Base-by-base conservation (phyloP, 2,888 invertebrate genomes). In the Octodonta nipae region DNA sequence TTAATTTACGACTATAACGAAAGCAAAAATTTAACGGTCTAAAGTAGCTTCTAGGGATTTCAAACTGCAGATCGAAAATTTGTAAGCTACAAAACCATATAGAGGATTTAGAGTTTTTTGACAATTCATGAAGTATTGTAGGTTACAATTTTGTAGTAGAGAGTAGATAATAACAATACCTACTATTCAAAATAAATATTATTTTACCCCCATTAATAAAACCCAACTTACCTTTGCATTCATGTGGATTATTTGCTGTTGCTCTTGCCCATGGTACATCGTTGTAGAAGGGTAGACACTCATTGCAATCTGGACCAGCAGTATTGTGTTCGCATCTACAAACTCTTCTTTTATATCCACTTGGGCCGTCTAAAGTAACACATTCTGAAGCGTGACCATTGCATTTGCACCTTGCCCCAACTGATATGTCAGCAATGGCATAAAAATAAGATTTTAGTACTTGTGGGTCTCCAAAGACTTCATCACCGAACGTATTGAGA, bases 351-450 rank as follows among this genome's bases (percentile, higher is more conserved):
- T 22, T 22, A n/a, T 11, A 22, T 11, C 3, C 11, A 3, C 4
- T 4, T n/a, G 22, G 3, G 4, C 22, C 12, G 10, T 15, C 20
- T 3, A 12, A 2, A 36, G 74, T 74, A 27, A 68, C 60, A 55
- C 98, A 98, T 54, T 84, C 78, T 15, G 84, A 84, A 3, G 96
- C 93, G 60, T 98, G 98, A 0, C 98, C 98, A 55, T 98, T 96
- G 63, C 98, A 98, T 60, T 95, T 93, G 66, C 98, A 98, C 44
- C 96, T 69, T 0, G 84, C 85, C 3, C 85, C 85, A 3, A 85
- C 82, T 0, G 81, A 78, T 28, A 86, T 73, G 53, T 85, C 85
- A 1, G 82, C 79, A 35, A 86, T 86, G 46, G 95, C 96, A 64
- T 95, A 98, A 70, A 91, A 98, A 58, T 99, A 98, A 1, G 93